Percentiles rank a stretch among this genome's conserved stretches.
Conservation (phyloP, 2,113 vertebrate species). For the Channa argus region DNA sequence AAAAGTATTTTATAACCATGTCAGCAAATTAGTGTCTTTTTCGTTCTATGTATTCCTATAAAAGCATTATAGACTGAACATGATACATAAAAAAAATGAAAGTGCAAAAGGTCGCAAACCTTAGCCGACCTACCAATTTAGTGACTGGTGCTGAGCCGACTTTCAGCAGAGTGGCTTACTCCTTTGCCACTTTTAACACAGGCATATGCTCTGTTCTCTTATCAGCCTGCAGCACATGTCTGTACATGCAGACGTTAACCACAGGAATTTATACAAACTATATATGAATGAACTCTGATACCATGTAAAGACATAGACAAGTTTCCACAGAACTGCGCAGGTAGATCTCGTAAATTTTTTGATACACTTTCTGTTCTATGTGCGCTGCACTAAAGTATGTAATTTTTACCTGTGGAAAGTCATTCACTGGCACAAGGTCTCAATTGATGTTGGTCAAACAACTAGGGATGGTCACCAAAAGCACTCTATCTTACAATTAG, state of each 20-base stretch:
- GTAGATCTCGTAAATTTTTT: conserved; percentile 28
- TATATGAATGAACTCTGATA: conserved; percentile 17
- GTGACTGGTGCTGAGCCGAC: background rate
- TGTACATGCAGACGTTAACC: conserved; percentile 46
- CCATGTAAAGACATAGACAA: background rate
- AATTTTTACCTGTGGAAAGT: conserved; percentile 1
- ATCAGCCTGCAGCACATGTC: conserved; percentile 62
- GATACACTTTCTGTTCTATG: conserved; percentile 20
- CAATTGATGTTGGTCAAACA: no score
- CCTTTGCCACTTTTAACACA: conserved; percentile 8
- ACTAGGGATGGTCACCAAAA: background rate
- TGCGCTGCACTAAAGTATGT: background rate
- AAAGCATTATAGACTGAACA: background rate
- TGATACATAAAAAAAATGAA: background rate
- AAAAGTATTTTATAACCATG: no score
- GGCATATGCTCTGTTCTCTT: conserved; percentile 57
- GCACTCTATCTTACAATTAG: conserved; percentile 1
- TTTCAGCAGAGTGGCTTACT: background rate
- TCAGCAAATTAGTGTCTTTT: no score
- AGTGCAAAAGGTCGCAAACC: background rate
- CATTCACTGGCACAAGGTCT: background rate
- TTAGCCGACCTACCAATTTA: background rate
- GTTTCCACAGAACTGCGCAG: conserved; percentile 23
- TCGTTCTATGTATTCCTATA: background rate
- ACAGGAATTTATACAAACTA: conserved; percentile 48